Base-by-base conservation (phyloP, 2,888 invertebrate genomes). In the Sarcophaga variegata region DNA sequence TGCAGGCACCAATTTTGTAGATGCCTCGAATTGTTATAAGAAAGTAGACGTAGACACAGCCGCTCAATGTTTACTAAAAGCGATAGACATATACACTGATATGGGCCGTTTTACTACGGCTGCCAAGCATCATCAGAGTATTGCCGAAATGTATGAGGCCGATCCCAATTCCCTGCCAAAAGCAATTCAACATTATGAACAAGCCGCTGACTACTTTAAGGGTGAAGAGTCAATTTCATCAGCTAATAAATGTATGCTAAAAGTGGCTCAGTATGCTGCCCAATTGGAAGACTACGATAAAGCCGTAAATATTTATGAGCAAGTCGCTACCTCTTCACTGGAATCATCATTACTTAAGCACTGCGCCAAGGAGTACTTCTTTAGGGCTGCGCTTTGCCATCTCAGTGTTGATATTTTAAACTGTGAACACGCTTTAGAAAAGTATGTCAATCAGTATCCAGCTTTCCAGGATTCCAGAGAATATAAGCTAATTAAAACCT, bases 341-440 rank as follows among this genome's bases (percentile, higher is more conserved):
- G 99, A 99, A 94, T 99, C 97, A 94, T 97, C 98, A 85, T 95
- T 99, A 89, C 95, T 99, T 89, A 99, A 99, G 93, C 99, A 99
- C 94, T 98, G 98, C 93, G 99, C 99, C 49, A 99, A 99, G 94
- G 99, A 99, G 94, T 98, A 99, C 94, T 98, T 99, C 94, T 99
- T 99, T 95, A 96, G 98, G 77, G 99, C 99, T 17, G 97, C 98
- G 5, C 95, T 99, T 3, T 99, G 99, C 93, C 99, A 99, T 94
- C 95, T 99, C 74, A 99, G 99, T 94, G 97, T 99, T 78, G 99
- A 99, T 94, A 95, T 97, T 66, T 95, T 99, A 85, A 98, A 99
- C 94, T 98, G 98, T 72, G 97, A 98, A 92, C 97, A 97, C 93
- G 99, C 99, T 5, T 94, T 99, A 86, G 97, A 98, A 93, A 97